These are phyloP conservation scores for Pseudochromis fuscus DNA, from an alignment of 2,797 vertebrate genomes.

Conservation along the genomic window DNA sequence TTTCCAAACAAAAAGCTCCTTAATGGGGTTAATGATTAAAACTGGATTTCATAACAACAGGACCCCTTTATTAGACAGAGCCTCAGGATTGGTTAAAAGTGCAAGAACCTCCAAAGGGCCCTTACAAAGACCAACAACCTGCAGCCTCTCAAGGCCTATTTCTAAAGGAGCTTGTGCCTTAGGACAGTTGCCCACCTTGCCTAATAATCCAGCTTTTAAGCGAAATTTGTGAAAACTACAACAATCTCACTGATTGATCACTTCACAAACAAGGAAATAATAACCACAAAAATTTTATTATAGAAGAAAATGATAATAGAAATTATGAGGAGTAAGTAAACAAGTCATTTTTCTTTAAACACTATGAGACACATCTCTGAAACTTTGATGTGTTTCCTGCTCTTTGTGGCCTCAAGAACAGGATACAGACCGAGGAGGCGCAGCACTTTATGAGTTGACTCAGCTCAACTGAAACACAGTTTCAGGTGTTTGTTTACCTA, in stretches of 20 bases:
- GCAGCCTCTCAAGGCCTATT: background rate
- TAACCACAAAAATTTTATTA: background rate
- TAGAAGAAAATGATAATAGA: background rate
- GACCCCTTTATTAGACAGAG: background rate
- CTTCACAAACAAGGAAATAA: no score
- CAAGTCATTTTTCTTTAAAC: background rate
- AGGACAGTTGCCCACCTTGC: background rate
- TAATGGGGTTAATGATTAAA: background rate
- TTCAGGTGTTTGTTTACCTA: slow-evolving; percentile 40
- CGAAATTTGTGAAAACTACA: no score
- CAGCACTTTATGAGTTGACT: slow-evolving; percentile 34
- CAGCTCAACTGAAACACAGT: slow-evolving; percentile 14
- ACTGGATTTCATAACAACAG: background rate
- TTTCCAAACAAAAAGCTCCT: background rate
- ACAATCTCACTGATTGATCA: no score
- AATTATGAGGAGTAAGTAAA: background rate
- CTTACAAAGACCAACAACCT: background rate
- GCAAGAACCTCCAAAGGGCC: no score
- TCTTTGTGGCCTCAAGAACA: slow-evolving; percentile 57
- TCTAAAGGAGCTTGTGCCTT: no score
- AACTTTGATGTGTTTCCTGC: slow-evolving; percentile 32
- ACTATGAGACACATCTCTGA: background rate
- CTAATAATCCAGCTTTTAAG: background rate
- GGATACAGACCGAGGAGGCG: slow-evolving; percentile 41
- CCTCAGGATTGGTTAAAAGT: no score